Percentiles rank a stretch among this genome's conserved stretches.
Evolutionary conservation across 2,113 vertebrate genomes (phyloP).

Genomic region (Archocentrus centrarchus): DNA sequence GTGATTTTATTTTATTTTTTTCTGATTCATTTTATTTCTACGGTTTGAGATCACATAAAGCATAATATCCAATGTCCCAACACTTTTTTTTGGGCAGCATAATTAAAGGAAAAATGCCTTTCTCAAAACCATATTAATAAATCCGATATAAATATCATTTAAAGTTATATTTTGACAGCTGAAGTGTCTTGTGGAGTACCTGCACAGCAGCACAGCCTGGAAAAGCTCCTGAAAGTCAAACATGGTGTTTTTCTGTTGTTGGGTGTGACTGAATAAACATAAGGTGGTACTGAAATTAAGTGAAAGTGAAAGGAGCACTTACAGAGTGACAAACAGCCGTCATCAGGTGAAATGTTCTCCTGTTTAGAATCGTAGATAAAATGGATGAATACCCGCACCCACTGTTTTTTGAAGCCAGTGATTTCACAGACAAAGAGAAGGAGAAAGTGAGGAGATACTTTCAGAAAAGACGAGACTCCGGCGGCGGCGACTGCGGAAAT

Average conservation of each 20-base stretch:
- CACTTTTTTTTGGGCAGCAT: no score
- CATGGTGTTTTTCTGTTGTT: not conserved
- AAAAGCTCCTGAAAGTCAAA: not conserved
- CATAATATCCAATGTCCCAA: no score
- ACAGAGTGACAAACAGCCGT: not conserved
- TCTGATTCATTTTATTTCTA: no score
- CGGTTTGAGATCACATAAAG: no score
- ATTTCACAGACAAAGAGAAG: constrained; percentile 41
- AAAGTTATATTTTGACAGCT: not conserved
- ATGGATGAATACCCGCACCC: constrained; percentile 50
- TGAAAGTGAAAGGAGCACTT: not conserved
- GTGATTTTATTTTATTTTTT: no score
- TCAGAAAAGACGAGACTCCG: constrained; percentile 53
- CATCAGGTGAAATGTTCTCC: no score
- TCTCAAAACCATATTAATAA: not conserved
- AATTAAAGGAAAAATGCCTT: not conserved
- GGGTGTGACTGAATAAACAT: not conserved
- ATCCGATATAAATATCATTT: not conserved
- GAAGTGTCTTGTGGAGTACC: not conserved
- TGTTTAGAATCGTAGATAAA: not conserved
- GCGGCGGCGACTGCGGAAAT: constrained; percentile 63
- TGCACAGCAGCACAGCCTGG: not conserved
- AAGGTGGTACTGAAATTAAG: no score
- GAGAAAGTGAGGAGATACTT: constrained; percentile 64
- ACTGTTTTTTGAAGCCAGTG: constrained; percentile 60